These are phyloP conservation scores for Pimpla rufipes DNA, from an alignment of 2,888 invertebrate genomes.

Conservation along the genomic window DNA sequence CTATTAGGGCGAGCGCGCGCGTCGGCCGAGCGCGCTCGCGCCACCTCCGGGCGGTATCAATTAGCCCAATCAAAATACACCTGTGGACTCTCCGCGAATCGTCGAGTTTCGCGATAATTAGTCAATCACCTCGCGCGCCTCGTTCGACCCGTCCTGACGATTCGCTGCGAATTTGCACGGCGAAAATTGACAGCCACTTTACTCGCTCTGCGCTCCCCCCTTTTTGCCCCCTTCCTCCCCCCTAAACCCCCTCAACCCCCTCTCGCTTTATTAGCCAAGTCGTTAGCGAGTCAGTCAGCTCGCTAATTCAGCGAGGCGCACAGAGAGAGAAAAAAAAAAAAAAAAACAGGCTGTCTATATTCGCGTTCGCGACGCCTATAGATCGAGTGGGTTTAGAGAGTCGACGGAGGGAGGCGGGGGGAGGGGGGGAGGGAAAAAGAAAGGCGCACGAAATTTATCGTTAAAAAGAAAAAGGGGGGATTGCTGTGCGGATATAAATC, in stretches of 20 bases:
- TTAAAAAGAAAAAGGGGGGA: slow-evolving; percentile 84
- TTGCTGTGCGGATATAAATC: slow-evolving; percentile 83
- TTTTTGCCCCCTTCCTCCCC: too few relatives aligned
- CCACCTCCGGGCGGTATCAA: slow-evolving; percentile 18
- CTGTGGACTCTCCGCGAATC: not conserved
- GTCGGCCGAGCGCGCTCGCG: slow-evolving; percentile 1
- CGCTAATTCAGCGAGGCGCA: slow-evolving; percentile 66
- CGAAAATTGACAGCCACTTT: slow-evolving; percentile 38
- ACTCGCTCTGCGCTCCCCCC: slow-evolving; percentile 1
- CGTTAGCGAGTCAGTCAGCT: slow-evolving; percentile 70
- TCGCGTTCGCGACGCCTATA: slow-evolving; percentile 50
- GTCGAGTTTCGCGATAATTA: slow-evolving; percentile 1
- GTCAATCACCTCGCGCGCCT: not conserved
- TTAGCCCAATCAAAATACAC: slow-evolving; percentile 22
- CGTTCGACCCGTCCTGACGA: not conserved
- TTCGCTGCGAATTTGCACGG: not conserved
- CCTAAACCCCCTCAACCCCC: too few relatives aligned
- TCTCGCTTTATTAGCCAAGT: slow-evolving; percentile 75
- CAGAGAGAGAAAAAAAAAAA: slow-evolving; percentile 15
- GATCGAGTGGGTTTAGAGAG: slow-evolving; percentile 18
- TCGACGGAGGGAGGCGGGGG: slow-evolving; percentile 13
- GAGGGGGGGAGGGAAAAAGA: slow-evolving; percentile 61
- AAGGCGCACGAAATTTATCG: slow-evolving; percentile 84
- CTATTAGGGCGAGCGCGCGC: slow-evolving; percentile 19
- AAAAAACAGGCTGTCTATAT: not conserved